Evolutionary conservation across 2,888 invertebrate species (phyloP).

Genomic region (Allolobophora icterica): DNA sequence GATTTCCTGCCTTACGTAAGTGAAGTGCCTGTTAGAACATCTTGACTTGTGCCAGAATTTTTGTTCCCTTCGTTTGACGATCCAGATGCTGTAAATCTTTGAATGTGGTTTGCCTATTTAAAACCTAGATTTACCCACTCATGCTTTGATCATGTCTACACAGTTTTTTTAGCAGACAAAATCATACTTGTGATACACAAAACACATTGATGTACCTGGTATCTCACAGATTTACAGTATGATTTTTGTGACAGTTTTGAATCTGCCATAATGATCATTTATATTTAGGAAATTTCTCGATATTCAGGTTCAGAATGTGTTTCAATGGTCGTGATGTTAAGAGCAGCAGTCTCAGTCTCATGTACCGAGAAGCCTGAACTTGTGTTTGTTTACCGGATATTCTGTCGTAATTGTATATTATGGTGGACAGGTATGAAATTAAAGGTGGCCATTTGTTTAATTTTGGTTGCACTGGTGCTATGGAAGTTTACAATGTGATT

Average conservation of each 20-base stretch:
- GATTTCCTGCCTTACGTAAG: slow-evolving; percentile 1
- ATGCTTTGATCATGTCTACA: background rate
- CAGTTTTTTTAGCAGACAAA: background rate
- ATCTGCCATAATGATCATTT: background rate
- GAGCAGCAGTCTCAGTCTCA: too few species aligned
- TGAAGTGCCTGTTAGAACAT: background rate
- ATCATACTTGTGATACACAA: background rate
- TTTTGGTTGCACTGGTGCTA: background rate
- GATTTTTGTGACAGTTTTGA: background rate
- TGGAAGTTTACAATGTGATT: background rate
- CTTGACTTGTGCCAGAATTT: background rate
- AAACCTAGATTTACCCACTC: background rate
- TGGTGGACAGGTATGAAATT: background rate
- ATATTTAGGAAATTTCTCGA: background rate
- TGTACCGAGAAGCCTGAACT: too few species aligned
- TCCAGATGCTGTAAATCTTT: background rate
- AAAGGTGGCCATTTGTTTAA: background rate
- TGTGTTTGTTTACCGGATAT: background rate
- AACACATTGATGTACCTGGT: background rate
- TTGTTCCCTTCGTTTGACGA: background rate
- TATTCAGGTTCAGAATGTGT: slow-evolving; percentile 17
- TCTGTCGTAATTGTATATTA: too few species aligned
- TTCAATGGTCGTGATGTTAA: background rate
- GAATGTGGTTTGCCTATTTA: background rate
- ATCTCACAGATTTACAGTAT: background rate